Conservation (phyloP, 2,113 vertebrate genomes). For the Spilogale gracilis region DNA sequence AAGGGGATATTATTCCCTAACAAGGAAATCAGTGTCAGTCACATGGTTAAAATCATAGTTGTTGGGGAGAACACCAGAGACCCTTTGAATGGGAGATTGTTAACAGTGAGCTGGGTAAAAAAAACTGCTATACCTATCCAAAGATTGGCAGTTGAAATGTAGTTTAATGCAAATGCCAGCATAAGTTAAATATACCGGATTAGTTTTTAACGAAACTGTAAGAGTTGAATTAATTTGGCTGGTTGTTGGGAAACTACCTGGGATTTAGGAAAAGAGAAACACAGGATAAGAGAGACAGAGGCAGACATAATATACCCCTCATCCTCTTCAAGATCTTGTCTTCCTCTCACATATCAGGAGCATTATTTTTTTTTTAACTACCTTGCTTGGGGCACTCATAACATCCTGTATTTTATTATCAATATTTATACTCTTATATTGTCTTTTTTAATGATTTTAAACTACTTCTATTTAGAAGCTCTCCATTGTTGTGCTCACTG, state of each 20-base stretch:
- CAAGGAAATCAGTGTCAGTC: neutral
- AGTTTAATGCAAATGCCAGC: neutral
- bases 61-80: fast-evolving
- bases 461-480: neutral
- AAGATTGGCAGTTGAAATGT: neutral
- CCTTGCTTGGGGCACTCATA: neutral
- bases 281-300: neutral
- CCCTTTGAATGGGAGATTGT: neutral
- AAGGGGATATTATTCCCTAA: neutral
- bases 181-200: neutral
- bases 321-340: no score
- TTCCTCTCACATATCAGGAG: neutral
- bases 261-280: neutral
- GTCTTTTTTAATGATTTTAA: neutral
- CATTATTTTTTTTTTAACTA: neutral
- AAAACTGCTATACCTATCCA: neutral
- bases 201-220: neutral
- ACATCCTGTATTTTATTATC: neutral
- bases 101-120: neutral
- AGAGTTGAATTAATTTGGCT: neutral
- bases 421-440: neutral
- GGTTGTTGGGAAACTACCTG: neutral
- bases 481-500: neutral
- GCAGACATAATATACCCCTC: neutral
- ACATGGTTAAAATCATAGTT: neutral